Evolutionary conservation across 1,140 invertebrate genomes (phyloP), one percentile per base, ranked within the genome.

Genomic region (Sitophilus oryzae): DNA sequence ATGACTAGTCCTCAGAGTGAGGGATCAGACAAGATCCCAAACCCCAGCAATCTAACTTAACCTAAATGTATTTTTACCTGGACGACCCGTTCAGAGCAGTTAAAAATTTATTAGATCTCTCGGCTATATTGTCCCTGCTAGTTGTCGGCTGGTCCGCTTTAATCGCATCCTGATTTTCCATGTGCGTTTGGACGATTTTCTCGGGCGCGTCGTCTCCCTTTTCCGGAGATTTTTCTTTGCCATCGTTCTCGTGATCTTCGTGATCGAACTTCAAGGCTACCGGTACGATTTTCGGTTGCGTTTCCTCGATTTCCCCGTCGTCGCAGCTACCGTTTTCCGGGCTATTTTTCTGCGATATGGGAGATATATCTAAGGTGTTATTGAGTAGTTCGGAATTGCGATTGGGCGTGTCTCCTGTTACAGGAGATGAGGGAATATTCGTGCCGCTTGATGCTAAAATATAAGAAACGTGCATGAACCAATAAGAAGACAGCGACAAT

Each of bases 351-450:
- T 60, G 66, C 67, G 74, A 73, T 50, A 80, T 80, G 2, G 78
- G 78, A 0, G 78, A 80, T 64, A 80, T 78, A 64, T 79, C 74
- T 19, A 71, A 52, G 9, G 77, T 80, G 42, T 73, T 74, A 64
- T 77, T 74, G 10, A 79, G 63, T 30, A 80, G 73, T 63, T 79
- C 77, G 54, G 68, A 62, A 60, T 74, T 77, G 60, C 74, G 72
- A 41, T 74, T 69, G 34, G 70, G 70, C 10, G 73, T 72, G 53
- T 77, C 73, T 4, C 59, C 56, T 18, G 58, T 64, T 36, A 64
- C 55, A 5, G 71, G 71, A 6, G 71, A 73, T 16, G 61, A 56
- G n/a, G 61, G 62, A 21, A 70, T 41, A 51, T 52, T 59, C 8
- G 48, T 36, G 18, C 30, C 22, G 9, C 40, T 43, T 0, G 14